These are phyloP conservation scores for Rhimphoctona megacephalus DNA, from an alignment of 2,888 invertebrate species.

Conservation along the genomic window DNA sequence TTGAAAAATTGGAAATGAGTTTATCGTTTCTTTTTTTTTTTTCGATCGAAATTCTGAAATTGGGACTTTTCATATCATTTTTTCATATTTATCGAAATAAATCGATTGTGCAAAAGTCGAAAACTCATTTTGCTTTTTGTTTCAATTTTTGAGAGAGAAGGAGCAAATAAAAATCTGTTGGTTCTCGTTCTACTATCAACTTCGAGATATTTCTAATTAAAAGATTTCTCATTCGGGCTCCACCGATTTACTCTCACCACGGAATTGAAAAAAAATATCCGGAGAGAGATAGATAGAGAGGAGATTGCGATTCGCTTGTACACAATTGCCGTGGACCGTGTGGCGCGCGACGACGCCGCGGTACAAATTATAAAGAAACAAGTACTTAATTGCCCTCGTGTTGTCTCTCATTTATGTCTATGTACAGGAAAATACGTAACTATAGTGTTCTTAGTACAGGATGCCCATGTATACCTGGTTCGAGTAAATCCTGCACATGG, in stretches of 20 bases:
- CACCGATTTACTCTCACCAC: conserved; percentile 10
- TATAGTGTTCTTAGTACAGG: too few species aligned
- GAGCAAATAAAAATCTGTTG: neutral
- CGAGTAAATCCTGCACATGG: too few species aligned
- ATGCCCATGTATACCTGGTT: too few species aligned
- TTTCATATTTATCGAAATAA: neutral
- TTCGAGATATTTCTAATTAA: conserved; percentile 77
- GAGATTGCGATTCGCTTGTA: conserved; percentile 14
- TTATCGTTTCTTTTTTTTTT: too few species aligned
- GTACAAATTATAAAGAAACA: conserved; percentile 67
- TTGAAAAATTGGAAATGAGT: too few species aligned
- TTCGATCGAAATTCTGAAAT: too few species aligned
- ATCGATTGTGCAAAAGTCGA: neutral
- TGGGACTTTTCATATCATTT: neutral
- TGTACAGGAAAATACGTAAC: too few species aligned
- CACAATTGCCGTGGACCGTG: conserved; percentile 31
- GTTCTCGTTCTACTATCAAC: conserved; percentile 69
- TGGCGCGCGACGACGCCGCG: conserved; percentile 63
- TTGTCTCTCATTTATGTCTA: neutral
- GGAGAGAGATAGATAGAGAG: neutral
- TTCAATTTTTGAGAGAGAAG: neutral
- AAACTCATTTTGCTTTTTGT: neutral
- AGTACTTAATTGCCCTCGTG: conserved; percentile 64
- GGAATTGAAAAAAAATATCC: conserved; percentile 14
- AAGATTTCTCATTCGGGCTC: conserved; percentile 74